These are phyloP conservation scores for Sminthurinus signatus DNA, from an alignment of 1,140 invertebrate species.

Conservation along the genomic window DNA sequence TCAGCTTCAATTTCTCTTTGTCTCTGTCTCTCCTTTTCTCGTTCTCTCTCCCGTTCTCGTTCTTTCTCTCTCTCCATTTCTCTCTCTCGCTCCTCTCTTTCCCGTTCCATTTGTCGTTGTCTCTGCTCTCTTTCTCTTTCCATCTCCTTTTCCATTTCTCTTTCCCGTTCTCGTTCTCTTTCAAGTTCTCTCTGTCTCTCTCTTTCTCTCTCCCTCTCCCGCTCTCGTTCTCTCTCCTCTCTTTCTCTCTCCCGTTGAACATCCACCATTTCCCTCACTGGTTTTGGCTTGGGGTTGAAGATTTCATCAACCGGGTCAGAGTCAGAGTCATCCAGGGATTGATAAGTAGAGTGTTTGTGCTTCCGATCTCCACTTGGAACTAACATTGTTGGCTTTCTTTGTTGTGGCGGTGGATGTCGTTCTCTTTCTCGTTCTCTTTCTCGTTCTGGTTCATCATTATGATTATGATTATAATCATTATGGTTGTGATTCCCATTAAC, in stretches of 20 bases:
- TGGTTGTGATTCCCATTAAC: too few relatives aligned
- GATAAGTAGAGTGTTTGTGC: too few relatives aligned
- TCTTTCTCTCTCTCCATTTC: not conserved
- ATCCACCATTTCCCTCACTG: constrained; percentile 35
- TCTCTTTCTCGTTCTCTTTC: not conserved
- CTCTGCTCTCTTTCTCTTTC: constrained; percentile 2
- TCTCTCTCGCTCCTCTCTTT: constrained; percentile 2
- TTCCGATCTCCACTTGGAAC: not conserved
- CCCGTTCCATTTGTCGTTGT: not conserved
- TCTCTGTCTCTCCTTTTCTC: too few relatives aligned
- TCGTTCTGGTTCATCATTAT: not conserved
- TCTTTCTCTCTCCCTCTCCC: not conserved
- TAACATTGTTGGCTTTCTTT: too few relatives aligned
- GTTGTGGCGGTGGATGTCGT: too few relatives aligned
- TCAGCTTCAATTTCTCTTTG: too few relatives aligned
- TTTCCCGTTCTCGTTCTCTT: not conserved
- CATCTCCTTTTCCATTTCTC: too few relatives aligned
- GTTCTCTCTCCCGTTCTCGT: not conserved
- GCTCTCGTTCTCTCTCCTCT: not conserved
- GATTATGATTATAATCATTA: not conserved
- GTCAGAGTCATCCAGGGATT: not conserved
- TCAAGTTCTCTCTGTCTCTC: not conserved
- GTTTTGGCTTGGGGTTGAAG: constrained; percentile 30
- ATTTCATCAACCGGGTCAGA: constrained; percentile 25
- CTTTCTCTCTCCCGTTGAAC: constrained; percentile 9